A percentile compares a stretch with the other conserved stretches of the same genome.
Evolutionary conservation across 1,140 invertebrate genomes (phyloP).

Genomic region (Ruditapes philippinarum): DNA sequence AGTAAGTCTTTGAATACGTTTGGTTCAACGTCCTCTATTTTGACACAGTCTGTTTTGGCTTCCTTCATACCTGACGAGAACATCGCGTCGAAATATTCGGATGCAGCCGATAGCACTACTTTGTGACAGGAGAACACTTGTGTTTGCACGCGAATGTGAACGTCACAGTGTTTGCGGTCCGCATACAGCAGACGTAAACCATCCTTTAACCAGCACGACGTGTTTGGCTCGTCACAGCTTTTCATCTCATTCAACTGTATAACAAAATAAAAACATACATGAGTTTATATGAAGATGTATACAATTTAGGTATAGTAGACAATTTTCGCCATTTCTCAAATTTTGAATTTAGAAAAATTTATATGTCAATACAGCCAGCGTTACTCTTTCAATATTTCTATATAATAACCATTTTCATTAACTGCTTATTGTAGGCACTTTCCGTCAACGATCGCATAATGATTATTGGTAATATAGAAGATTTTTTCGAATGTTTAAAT

Average conservation of each 20-base stretch:
- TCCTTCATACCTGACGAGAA: constrained; percentile 78
- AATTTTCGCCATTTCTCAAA: no score
- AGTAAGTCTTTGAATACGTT: constrained; percentile 68
- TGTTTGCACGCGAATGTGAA: constrained; percentile 68
- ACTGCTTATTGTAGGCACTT: no score
- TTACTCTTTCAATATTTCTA: no score
- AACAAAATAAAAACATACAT: no score
- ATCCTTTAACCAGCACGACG: constrained; percentile 22
- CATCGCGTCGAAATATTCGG: constrained; percentile 81
- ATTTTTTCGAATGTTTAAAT: no score
- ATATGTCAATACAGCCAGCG: no score
- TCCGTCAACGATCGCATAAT: no score
- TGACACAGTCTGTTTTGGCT: constrained; percentile 59
- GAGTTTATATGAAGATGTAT: no score
- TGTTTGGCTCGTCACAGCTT: neutral
- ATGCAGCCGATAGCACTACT: constrained; percentile 75
- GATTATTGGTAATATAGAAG: no score
- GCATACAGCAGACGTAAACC: constrained; percentile 25
- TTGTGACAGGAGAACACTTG: constrained; percentile 75
- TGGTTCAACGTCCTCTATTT: constrained; percentile 64
- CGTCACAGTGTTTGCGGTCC: constrained; percentile 67
- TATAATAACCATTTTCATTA: no score
- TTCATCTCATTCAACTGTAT: neutral
- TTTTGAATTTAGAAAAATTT: no score
- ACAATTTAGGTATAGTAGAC: no score